Evolutionary conservation across 1,140 invertebrate species (phyloP).

Genomic region (Drosophila prosaltans): DNA sequence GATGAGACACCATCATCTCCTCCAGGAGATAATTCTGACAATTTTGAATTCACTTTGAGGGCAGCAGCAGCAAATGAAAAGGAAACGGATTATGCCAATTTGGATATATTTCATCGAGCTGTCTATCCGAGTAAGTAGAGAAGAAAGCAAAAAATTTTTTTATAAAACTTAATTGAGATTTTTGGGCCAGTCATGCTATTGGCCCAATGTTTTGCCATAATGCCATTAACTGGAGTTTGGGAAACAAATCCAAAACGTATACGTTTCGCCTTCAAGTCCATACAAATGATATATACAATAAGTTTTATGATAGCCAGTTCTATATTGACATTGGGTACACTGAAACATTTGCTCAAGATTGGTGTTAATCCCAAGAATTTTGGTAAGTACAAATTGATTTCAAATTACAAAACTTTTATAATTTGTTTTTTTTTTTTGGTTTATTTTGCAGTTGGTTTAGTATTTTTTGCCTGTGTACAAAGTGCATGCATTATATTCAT

Average conservation of each 20-base stretch:
- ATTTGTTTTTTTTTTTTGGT: background rate
- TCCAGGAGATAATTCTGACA: conserved; percentile 10
- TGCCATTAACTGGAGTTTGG: conserved; percentile 65
- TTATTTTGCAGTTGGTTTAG: conserved; percentile 56
- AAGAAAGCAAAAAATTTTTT: too few species aligned
- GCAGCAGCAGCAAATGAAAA: conserved; percentile 39
- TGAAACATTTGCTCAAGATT: conserved; percentile 55
- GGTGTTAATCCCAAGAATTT: conserved; percentile 75
- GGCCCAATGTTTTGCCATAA: conserved; percentile 66
- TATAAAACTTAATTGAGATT: background rate
- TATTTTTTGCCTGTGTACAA: conserved; percentile 61
- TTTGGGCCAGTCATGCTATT: conserved; percentile 65
- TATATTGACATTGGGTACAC: conserved; percentile 42
- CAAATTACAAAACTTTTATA: background rate
- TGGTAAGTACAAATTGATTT: conserved; percentile 37
- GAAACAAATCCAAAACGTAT: conserved; percentile 52
- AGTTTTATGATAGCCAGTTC: conserved; percentile 54
- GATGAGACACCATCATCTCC: background rate
- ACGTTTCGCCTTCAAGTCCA: conserved; percentile 55
- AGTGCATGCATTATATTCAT: conserved; percentile 57
- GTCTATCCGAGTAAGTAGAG: conserved; percentile 56
- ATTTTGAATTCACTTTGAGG: conserved; percentile 35
- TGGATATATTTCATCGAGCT: conserved; percentile 66
- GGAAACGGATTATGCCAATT: conserved; percentile 29
- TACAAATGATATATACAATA: conserved; percentile 52